phyloP scores from a whole-genome alignment of 2,113 vertebrate species.

The Hystrix cristata region DNA sequence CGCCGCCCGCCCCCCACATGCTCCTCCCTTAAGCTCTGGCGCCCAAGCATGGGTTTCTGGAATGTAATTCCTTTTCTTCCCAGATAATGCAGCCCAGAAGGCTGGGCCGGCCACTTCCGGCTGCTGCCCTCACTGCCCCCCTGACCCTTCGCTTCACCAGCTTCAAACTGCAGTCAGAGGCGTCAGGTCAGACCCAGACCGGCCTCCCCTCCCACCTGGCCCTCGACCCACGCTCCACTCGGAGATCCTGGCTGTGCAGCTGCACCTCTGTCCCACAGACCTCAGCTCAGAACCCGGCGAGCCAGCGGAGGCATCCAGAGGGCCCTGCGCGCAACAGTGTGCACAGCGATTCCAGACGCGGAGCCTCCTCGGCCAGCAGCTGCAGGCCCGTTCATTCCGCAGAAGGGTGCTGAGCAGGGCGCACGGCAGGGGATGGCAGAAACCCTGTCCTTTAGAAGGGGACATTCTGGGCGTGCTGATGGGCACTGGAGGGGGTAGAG shows the following conservation, averaged over 20 bases:
- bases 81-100: slow-evolving; percentile 90
- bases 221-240: neutral
- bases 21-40: neutral
- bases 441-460: too few relatives aligned
- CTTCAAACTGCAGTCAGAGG: slow-evolving; percentile 26
- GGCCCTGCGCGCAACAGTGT: neutral
- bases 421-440: neutral
- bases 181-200: slow-evolving; percentile 48
- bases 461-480: neutral
- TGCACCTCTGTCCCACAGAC: neutral
- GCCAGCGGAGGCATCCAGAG: neutral
- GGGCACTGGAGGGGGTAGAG: neutral
- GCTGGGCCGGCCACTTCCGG: slow-evolving; percentile 84
- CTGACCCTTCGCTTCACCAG: slow-evolving; percentile 37
- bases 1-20: neutral
- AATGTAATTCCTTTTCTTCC: slow-evolving; percentile 90
- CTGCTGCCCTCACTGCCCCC: slow-evolving; percentile 72
- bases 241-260: neutral
- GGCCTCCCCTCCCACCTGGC: neutral
- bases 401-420: neutral
- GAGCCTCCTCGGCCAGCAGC: neutral
- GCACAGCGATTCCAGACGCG: accelerated
- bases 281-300: neutral
- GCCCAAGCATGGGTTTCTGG: slow-evolving; percentile 86
- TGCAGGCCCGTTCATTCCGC: neutral